Evolutionary conservation across 2,797 vertebrate species (phyloP).

Genomic region (Sciurus vulgaris): DNA sequence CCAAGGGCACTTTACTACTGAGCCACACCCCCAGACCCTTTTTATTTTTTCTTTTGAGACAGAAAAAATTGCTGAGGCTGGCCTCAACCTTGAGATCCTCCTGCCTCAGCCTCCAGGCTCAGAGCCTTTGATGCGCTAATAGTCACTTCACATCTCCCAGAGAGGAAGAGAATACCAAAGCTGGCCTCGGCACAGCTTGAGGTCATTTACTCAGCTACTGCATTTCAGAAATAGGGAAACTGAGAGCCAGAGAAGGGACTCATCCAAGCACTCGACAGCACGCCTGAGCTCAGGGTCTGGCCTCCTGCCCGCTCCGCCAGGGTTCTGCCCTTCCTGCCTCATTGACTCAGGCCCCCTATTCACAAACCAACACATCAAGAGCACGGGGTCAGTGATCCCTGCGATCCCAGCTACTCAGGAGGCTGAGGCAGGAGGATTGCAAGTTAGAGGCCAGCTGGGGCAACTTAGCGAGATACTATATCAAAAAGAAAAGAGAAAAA

Average conservation of each 20-base stretch:
- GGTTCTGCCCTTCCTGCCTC: background rate
- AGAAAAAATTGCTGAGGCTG: too few species aligned
- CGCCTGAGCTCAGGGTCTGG: background rate
- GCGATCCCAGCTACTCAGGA: too few species aligned
- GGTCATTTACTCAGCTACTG: background rate
- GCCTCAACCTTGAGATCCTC: too few species aligned
- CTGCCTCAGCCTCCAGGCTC: background rate
- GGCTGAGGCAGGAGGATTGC: too few species aligned
- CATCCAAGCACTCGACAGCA: background rate
- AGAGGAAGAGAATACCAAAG: background rate
- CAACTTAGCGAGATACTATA: background rate
- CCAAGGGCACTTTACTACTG: too few species aligned
- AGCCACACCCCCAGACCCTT: too few species aligned
- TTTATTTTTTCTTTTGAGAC: too few species aligned
- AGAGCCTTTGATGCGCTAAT: background rate
- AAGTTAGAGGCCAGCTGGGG: too few species aligned
- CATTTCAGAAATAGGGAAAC: conserved; percentile 3
- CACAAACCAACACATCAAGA: background rate
- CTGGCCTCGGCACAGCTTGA: background rate
- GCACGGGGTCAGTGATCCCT: too few species aligned
- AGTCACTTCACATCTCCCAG: too few species aligned
- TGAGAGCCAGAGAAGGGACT: background rate
- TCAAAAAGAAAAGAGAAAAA: background rate
- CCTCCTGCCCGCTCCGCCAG: background rate
- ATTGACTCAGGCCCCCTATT: background rate